phyloP scores from a whole-genome alignment of 2,888 invertebrate genomes.

The Apotomis betuletana region DNA sequence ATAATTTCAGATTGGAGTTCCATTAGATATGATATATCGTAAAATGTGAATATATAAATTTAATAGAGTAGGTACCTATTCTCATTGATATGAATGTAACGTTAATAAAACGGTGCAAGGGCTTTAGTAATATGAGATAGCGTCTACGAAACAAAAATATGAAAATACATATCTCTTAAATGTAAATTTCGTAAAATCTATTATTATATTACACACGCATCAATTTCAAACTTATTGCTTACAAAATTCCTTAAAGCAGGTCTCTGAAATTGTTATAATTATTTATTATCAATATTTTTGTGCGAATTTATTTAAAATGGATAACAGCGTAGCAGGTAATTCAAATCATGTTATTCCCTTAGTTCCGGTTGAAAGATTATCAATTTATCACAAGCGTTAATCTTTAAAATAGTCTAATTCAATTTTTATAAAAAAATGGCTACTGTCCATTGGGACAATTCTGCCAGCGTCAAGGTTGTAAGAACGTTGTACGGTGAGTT shows the following conservation, averaged over 20 bases:
- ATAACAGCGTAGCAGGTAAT: background rate
- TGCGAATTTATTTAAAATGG: conserved; percentile 10
- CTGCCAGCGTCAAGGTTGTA: too few species aligned
- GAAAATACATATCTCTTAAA: conserved; percentile 35
- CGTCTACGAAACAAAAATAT: conserved; percentile 21
- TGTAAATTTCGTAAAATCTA: conserved; percentile 14
- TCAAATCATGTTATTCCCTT: background rate
- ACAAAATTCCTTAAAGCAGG: conserved; percentile 17
- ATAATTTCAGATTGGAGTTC: background rate
- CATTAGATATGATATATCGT: background rate
- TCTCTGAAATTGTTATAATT: background rate
- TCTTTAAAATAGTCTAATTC: too few species aligned
- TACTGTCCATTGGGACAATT: too few species aligned
- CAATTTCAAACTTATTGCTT: conserved; percentile 6
- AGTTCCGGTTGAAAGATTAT: too few species aligned
- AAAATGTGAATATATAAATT: conserved; percentile 8
- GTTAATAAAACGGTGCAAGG: conserved; percentile 14
- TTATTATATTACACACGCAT: background rate
- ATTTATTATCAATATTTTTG: conserved; percentile 7
- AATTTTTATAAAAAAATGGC: too few species aligned
- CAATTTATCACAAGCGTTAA: too few species aligned
- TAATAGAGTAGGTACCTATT: background rate
- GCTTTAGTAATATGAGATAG: conserved; percentile 15
- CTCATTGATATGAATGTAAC: conserved; percentile 26
- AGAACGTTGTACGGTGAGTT: too few species aligned